Evolutionary conservation across 2,113 vertebrate species (phyloP), one percentile per base, ranked within the genome.

Genomic region (Lutjanus erythropterus): DNA sequence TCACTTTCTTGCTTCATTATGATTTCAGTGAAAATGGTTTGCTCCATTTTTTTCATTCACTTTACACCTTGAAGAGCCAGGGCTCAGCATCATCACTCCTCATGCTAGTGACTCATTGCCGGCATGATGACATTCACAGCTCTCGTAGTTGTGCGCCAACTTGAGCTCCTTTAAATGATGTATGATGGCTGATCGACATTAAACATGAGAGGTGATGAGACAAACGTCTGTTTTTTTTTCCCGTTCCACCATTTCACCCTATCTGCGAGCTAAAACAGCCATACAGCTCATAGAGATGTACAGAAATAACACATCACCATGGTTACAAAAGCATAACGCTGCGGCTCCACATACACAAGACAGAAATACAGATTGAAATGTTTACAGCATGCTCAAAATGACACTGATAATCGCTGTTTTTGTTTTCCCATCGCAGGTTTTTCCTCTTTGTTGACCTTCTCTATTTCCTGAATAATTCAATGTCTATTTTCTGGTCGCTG

Each of bases 261-360:
- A 42, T 66, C 49, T 44, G 21, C 29, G 18, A 71, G 80, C 81
- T 46, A 75, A 86, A 74, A 52, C 83, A 56, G 75, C 65, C 47
- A 31, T 23, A 11, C 65, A 73, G 67, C 83, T 83, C 65, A 64
- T 41, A 70, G 68, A 78, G 80, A 85, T 80, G 82, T 88, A 86
- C 80, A 92, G 86, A 86, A 90, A 93, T 91, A 93, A 89, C 88
- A 86, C 71, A 85, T 85, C 84, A 61, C 88, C 88, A 90, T 91
- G 90, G 91, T 91, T 89, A 92, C 89, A 84, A 86, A 91, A 86
- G 88, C 93, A 87, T 71, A 89, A 89, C 33, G 75, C 78, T 23
- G 59, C 62, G 47, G 68, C 72, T 85, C 64, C 60, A 68, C 68
- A 68, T 75, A 65, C 66, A 87, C 62, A 44, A 61, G 50, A 42